Evolutionary conservation across 2,888 invertebrate genomes (phyloP).

Genomic region (Eupithecia centaureata): DNA sequence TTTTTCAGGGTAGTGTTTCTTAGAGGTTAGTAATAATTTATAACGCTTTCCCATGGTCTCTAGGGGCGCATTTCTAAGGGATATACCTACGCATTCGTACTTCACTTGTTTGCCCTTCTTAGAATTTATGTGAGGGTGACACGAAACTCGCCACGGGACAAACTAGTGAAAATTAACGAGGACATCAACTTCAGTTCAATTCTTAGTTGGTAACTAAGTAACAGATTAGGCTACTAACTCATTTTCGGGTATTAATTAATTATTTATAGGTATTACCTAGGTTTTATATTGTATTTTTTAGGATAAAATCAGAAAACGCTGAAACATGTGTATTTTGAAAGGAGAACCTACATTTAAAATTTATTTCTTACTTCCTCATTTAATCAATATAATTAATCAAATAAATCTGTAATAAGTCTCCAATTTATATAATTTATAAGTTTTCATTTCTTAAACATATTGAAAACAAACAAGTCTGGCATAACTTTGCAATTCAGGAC

Average conservation of each 20-base stretch:
- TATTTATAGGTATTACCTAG: too few relatives aligned
- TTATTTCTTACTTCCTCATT: too few relatives aligned
- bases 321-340: too few relatives aligned
- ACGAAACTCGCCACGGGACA: constrained; percentile 64
- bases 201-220: constrained; percentile 21
- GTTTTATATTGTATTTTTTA: too few relatives aligned
- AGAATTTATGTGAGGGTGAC: constrained; percentile 74
- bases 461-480: neutral
- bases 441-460: neutral
- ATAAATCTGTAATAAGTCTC: too few relatives aligned
- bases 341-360: too few relatives aligned
- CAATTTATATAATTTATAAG: too few relatives aligned
- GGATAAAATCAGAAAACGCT: too few relatives aligned
- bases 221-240: neutral
- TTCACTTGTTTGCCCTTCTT: constrained; percentile 73
- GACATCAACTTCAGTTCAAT: constrained; percentile 55
- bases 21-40: constrained; percentile 58
- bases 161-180: constrained; percentile 77
- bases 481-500: neutral
- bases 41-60: constrained; percentile 60
- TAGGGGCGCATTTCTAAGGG: constrained; percentile 64
- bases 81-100: constrained; percentile 45
- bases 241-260: neutral
- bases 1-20: constrained; percentile 28
- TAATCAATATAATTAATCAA: too few relatives aligned